Conservation (phyloP, 2,113 vertebrate genomes). For the Acrocephalus kingi region DNA sequence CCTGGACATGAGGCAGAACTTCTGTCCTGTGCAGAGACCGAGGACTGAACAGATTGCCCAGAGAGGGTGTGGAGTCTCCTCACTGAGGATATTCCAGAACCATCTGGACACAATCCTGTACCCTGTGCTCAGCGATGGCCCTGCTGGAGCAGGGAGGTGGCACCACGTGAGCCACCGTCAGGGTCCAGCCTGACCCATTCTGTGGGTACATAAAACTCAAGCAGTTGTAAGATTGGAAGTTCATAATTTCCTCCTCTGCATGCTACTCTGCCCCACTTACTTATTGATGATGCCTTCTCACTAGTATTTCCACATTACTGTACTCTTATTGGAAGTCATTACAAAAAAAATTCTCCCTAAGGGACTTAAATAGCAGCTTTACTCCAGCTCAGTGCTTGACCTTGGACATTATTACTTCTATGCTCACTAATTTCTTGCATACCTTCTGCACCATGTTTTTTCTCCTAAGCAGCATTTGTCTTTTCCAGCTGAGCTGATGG, state of each 20-base stretch:
- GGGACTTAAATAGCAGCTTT: neutral
- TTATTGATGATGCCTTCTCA: neutral
- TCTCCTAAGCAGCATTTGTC: neutral
- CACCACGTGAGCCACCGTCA: neutral
- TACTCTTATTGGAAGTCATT: neutral
- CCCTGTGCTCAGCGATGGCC: neutral
- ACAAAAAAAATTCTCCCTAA: neutral
- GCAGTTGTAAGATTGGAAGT: neutral
- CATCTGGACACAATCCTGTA: neutral
- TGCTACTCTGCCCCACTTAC: neutral
- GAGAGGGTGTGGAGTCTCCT: neutral
- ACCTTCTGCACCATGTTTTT: neutral
- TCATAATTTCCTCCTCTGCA: neutral
- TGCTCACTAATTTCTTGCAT: neutral
- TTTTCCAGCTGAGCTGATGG: neutral
- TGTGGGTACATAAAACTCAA: neutral
- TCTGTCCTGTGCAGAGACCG: fast-evolving
- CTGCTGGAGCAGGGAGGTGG: neutral
- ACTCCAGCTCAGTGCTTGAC: neutral
- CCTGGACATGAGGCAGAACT: neutral
- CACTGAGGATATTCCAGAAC: neutral
- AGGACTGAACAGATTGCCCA: fast-evolving
- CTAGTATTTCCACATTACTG: neutral
- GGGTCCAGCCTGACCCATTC: neutral
- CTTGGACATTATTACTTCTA: neutral